A percentile compares a stretch with the other conserved stretches of the same genome.
Conservation (phyloP, 2,888 invertebrate species). For the Stenodera caucasica region DNA sequence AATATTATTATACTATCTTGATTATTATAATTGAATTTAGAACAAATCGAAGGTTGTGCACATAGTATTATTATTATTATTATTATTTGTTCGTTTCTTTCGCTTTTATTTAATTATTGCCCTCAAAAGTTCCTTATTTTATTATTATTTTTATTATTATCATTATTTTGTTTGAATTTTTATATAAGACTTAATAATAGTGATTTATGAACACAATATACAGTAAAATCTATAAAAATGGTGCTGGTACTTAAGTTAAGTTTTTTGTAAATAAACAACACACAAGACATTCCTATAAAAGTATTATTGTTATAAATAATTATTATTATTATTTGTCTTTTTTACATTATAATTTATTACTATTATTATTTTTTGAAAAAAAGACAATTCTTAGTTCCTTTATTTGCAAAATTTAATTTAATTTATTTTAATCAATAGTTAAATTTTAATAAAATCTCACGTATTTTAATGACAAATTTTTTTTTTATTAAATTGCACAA, state of each 20-base stretch:
- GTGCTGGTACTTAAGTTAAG: constrained; percentile 53
- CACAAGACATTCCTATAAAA: constrained; percentile 54
- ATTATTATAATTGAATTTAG: constrained; percentile 32
- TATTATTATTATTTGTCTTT: constrained; percentile 24
- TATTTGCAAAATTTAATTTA: constrained; percentile 7
- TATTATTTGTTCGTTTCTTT: constrained; percentile 18
- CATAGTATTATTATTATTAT: constrained; percentile 42
- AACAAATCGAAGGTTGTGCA: constrained; percentile 45
- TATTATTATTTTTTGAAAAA: constrained; percentile 19
- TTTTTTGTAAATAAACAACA: constrained; percentile 49
- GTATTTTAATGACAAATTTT: not conserved
- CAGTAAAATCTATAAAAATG: constrained; percentile 40
- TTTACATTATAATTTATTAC: constrained; percentile 30
- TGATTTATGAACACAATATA: constrained; percentile 20
- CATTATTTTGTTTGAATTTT: constrained; percentile 30
- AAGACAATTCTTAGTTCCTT: constrained; percentile 37
- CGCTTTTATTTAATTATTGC: constrained; percentile 39
- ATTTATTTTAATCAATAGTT: not conserved
- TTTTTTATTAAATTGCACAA: constrained; percentile 19
- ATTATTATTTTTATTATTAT: constrained; percentile 35
- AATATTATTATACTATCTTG: too few species aligned
- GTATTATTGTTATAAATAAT: constrained; percentile 54
- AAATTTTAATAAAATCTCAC: not conserved
- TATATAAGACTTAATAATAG: constrained; percentile 18
- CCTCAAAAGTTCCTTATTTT: constrained; percentile 38